A percentile compares a stretch with the other conserved stretches of the same genome.
These are phyloP conservation scores for Cyaniris semiargus DNA, from an alignment of 2,888 invertebrate species.

Conservation along the genomic window DNA sequence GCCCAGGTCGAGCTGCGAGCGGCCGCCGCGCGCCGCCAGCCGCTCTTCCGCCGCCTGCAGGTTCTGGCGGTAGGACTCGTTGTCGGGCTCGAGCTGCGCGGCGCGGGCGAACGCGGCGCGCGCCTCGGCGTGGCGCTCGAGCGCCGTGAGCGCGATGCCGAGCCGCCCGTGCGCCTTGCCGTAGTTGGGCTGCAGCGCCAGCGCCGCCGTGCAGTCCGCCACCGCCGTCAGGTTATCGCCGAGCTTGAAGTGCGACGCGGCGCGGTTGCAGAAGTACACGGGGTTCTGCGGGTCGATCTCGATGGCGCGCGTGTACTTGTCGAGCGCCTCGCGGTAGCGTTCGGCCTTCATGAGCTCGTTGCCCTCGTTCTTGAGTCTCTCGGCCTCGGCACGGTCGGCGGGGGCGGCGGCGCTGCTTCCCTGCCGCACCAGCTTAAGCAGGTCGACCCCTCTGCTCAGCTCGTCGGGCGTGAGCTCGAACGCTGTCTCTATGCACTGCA, in stretches of 20 bases:
- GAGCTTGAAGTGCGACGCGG: slow-evolving; percentile 95
- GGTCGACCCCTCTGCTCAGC: slow-evolving; percentile 58
- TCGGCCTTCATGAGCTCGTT: slow-evolving; percentile 93
- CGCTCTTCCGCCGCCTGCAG: slow-evolving; percentile 89
- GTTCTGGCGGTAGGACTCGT: slow-evolving; percentile 94
- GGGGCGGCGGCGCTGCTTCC: slow-evolving; percentile 47
- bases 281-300: slow-evolving; percentile 92
- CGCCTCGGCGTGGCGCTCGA: slow-evolving; percentile 91
- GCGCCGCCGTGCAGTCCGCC: slow-evolving; percentile 93
- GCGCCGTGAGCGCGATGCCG: slow-evolving; percentile 92
- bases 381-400: slow-evolving; percentile 84
- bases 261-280: slow-evolving; percentile 98
- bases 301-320: slow-evolving; percentile 94
- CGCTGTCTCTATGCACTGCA: slow-evolving; percentile 96
- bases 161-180: slow-evolving; percentile 97
- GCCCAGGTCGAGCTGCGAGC: slow-evolving; percentile 78
- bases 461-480: slow-evolving; percentile 85
- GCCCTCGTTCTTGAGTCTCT: slow-evolving; percentile 92
- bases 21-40: slow-evolving; percentile 84
- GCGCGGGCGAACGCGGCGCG: slow-evolving; percentile 93
- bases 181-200: slow-evolving; percentile 93
- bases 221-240: slow-evolving; percentile 92
- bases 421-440: slow-evolving; percentile 59
- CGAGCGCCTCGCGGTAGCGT: slow-evolving; percentile 89
- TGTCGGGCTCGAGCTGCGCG: slow-evolving; percentile 93